These are phyloP conservation scores for Drosophila nigrodunni DNA, from an alignment of 1,140 invertebrate genomes.

Conservation along the genomic window DNA sequence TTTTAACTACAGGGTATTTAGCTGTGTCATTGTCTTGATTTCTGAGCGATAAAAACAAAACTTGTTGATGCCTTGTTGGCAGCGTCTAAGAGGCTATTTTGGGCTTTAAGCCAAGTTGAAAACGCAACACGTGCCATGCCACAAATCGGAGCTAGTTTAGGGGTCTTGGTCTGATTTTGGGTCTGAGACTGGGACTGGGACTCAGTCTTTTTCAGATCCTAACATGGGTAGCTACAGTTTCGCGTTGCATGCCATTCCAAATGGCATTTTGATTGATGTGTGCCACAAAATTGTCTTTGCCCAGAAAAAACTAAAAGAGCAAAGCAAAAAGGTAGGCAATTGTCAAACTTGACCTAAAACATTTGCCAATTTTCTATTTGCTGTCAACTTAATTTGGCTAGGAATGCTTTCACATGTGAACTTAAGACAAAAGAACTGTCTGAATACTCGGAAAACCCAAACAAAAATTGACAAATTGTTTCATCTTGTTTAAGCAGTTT, in stretches of 20 bases:
- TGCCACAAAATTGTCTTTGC: constrained; percentile 58
- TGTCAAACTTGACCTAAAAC: constrained; percentile 44
- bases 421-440: neutral
- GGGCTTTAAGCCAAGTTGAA: constrained; percentile 60
- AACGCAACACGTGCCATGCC: constrained; percentile 67
- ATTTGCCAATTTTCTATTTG: constrained; percentile 4
- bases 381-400: constrained; percentile 11
- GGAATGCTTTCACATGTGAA: too few species aligned
- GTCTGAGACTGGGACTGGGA: neutral
- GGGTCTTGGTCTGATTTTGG: neutral
- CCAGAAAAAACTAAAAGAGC: neutral
- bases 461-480: neutral
- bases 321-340: constrained; percentile 44
- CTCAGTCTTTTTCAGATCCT: constrained; percentile 6
- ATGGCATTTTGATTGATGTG: constrained; percentile 78
- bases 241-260: constrained; percentile 56
- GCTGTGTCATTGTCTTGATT: neutral
- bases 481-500: neutral
- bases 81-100: constrained; percentile 25
- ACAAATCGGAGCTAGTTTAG: constrained; percentile 5
- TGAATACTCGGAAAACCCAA: neutral
- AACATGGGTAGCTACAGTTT: constrained; percentile 26
- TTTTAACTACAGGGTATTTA: neutral
- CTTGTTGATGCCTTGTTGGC: constrained; percentile 69
- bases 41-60: constrained; percentile 18